Conservation (phyloP, 1,140 invertebrate genomes). For the Micrasema minimum region DNA sequence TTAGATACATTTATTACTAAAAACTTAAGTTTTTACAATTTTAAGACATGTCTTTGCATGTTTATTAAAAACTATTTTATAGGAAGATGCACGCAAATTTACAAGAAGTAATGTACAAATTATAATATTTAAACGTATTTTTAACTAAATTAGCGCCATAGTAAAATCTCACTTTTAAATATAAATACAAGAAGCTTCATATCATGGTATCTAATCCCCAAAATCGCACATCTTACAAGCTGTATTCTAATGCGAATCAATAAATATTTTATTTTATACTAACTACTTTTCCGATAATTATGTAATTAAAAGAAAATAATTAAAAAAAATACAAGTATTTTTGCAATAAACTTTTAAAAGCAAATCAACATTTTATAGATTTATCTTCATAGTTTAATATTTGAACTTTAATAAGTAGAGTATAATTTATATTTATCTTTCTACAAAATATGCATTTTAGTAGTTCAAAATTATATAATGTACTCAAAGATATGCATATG, state of each 20-base stretch:
- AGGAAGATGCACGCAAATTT: too few species aligned
- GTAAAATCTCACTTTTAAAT: neutral
- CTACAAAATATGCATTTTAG: constrained; percentile 1
- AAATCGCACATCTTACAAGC: neutral
- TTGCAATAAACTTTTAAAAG: constrained; percentile 35
- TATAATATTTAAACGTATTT: too few species aligned
- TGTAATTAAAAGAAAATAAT: neutral
- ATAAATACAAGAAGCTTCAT: neutral
- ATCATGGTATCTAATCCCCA: neutral
- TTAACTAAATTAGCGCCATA: neutral
- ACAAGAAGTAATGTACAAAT: too few species aligned
- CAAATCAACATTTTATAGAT: constrained; percentile 34
- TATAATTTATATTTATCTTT: constrained; percentile 14
- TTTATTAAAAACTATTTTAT: too few species aligned
- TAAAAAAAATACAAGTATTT: constrained; percentile 3
- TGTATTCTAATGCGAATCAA: neutral
- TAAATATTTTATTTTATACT: constrained; percentile 19
- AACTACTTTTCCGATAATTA: neutral
- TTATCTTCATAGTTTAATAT: constrained; percentile 34
- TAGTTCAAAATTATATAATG: neutral
- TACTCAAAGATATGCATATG: too few species aligned
- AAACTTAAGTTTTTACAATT: too few species aligned
- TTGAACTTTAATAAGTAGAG: constrained; percentile 24
- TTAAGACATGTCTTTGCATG: too few species aligned
- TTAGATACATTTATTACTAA: too few species aligned